Base-by-base conservation (phyloP, 2,797 vertebrate genomes). In the Anabacerthia variegaticeps region DNA sequence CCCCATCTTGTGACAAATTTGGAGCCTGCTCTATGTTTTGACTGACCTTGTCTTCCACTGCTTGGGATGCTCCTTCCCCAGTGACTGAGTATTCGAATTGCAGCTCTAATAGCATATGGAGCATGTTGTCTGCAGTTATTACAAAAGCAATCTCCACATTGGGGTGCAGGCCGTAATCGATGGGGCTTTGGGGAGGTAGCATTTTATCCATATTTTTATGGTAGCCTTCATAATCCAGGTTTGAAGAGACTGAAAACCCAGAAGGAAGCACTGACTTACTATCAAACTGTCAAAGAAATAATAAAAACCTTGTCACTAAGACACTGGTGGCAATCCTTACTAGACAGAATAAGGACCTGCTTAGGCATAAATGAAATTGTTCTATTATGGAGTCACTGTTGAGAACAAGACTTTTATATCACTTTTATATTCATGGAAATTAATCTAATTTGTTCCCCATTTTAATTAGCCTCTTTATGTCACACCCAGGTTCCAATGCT, bases 101-200 rank as follows among this genome's bases (percentile, higher is more conserved):
- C 94, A 98, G 97, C 97, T 98, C 98, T 96, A 98, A 98, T 87
- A 99, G 97, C 48, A 98, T 98, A 97, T 97, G 98, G 96, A 98
- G 98, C 81, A 98, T 97, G 89, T 97, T 98, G 96, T 98, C 98
- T 43, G 98, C 98, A 34, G 98, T 98, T 96, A 98, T 98, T 85
- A 98, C 92, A 97, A 98, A 98, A 97, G 98, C 98, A 62, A 97
- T 98, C 95, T 99, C 98, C 48, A 97, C 97, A 1, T 93, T 98
- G 88, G 98, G 98, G 95, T 98, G 98, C 30, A 98, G 91, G 87
- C 98, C 98, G 85, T 98, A 98, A 98, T 96, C 95, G 94, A 98
- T 28, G 32, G 98, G 98, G 95, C 98, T 98, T 95, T 98, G 97
- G 7, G 97, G 98, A 80, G 98, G 98, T 48, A 97, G 95, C 98